These are phyloP conservation scores for Clarias batrachus DNA, from an alignment of 2,113 vertebrate genomes.

Conservation along the genomic window DNA sequence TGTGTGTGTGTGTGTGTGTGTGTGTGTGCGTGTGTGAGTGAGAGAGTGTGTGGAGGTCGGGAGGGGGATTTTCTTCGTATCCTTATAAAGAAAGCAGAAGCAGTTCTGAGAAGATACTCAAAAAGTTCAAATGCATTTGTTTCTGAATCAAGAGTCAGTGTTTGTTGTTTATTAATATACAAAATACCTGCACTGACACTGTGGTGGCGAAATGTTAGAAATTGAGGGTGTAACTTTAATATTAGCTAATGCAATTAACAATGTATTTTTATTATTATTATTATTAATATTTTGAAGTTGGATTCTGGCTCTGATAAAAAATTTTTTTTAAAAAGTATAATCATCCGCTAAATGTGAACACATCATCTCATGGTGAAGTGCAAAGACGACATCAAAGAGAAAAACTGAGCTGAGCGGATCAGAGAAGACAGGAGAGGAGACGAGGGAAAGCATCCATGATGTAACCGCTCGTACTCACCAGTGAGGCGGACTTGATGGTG, in stretches of 20 bases:
- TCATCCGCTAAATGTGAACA: not conserved
- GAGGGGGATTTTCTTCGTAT: not conserved
- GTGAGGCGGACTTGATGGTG: constrained; percentile 97
- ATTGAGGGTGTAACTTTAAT: not conserved
- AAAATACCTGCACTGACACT: not conserved
- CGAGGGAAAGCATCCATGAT: constrained; percentile 11
- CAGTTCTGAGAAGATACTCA: not conserved
- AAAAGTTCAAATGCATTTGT: not conserved
- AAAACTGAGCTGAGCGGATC: not conserved
- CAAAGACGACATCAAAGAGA: not conserved
- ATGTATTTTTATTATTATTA: not conserved
- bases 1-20: not conserved
- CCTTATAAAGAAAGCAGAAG: not conserved
- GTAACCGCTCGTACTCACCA: constrained; percentile 77
- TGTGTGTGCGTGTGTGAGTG: not conserved
- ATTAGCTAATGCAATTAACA: not conserved
- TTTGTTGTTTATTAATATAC: not conserved
- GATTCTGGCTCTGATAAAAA: not conserved
- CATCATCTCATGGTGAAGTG: not conserved
- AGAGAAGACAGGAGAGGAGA: constrained; percentile 25
- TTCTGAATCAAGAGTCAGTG: not conserved
- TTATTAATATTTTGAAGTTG: not conserved
- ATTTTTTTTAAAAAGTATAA: not conserved
- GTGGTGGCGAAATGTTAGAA: not conserved
- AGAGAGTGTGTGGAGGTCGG: not conserved